phyloP scores from a whole-genome alignment of 2,797 vertebrate genomes.

The Tenualosa thibaudeaui region DNA sequence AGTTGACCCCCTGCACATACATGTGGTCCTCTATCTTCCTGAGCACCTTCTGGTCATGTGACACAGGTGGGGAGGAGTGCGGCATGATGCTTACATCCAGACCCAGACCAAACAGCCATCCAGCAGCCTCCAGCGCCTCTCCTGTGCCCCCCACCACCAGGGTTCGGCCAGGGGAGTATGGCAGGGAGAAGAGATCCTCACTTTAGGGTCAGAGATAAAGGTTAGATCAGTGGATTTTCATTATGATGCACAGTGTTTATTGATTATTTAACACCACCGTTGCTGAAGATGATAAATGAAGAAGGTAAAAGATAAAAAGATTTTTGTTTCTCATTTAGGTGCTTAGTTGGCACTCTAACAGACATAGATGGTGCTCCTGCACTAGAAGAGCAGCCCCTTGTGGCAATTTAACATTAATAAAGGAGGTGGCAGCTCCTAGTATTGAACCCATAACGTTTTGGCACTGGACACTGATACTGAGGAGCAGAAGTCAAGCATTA shows the following conservation, averaged over 20 bases:
- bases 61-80: conserved; percentile 76
- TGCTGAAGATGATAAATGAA: no score
- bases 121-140: conserved; percentile 82
- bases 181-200: conserved; percentile 81
- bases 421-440: no score
- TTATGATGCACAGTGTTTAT: background rate
- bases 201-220: conserved; percentile 54
- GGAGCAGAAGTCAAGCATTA: no score
- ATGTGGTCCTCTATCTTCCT: conserved; percentile 78
- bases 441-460: no score
- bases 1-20: conserved; percentile 76
- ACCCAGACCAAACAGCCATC: conserved; percentile 80
- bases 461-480: no score
- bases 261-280: no score
- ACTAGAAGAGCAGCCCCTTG: no score
- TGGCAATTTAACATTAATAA: no score
- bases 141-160: conserved; percentile 81
- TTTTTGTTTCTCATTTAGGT: no score
- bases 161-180: conserved; percentile 78
- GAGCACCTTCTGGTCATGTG: conserved; percentile 81
- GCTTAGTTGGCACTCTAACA: no score
- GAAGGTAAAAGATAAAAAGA: no score
- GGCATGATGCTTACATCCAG: conserved; percentile 80
- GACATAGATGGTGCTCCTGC: no score
- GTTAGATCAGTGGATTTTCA: background rate